These are phyloP conservation scores for Agapornis roseicollis DNA, from an alignment of 2,113 vertebrate species.

Conservation along the genomic window DNA sequence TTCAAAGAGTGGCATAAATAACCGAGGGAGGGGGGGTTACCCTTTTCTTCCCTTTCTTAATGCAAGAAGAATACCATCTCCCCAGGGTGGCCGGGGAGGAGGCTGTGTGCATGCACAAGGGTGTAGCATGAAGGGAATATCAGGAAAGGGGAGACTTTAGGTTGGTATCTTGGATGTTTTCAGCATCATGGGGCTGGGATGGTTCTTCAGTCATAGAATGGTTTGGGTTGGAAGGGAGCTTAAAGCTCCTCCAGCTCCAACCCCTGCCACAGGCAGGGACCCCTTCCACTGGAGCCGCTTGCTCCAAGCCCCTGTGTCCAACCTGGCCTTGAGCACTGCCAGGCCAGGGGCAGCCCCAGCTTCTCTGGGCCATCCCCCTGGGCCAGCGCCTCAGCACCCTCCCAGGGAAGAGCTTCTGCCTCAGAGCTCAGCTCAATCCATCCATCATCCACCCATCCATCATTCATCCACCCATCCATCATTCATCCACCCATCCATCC, in stretches of 20 bases:
- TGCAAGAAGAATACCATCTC: not conserved
- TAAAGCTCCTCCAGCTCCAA: not conserved
- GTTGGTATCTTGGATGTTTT: not conserved
- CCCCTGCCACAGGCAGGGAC: not conserved
- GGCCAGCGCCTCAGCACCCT: no score
- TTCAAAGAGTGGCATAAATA: slow-evolving; percentile 23
- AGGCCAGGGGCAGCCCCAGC: no score
- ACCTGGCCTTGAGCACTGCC: no score
- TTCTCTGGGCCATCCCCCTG: no score
- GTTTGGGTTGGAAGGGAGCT: not conserved
- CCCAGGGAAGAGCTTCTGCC: no score
- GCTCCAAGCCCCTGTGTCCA: not conserved
- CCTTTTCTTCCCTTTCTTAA: not conserved
- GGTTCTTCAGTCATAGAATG: not conserved
- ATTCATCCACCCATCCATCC: no score
- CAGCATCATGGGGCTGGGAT: fast-evolving
- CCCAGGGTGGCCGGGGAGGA: not conserved
- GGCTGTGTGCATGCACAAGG: not conserved
- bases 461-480: no score
- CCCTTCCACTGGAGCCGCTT: not conserved
- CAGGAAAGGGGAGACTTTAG: not conserved
- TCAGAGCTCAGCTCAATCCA: no score
- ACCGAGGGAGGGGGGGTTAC: not conserved
- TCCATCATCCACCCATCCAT: no score
- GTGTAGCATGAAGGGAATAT: not conserved